These are phyloP conservation scores for Sycophila texana DNA, from an alignment of 2,888 invertebrate species.

Conservation along the genomic window DNA sequence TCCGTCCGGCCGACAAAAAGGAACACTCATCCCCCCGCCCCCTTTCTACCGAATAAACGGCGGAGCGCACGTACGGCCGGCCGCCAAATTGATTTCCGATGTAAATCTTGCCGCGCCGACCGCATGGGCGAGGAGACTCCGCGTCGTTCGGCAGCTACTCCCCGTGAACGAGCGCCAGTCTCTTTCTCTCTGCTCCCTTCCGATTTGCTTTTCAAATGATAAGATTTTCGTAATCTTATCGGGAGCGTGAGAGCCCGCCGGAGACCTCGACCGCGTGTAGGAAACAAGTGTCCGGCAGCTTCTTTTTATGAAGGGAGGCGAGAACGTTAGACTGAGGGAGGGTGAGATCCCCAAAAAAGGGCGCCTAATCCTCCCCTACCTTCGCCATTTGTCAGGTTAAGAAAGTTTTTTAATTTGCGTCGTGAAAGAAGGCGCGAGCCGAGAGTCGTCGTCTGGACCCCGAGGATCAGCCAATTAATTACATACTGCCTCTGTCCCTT, in stretches of 20 bases:
- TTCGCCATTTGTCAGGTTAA: constrained; percentile 49
- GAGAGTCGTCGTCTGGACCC: no score
- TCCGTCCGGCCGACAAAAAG: neutral
- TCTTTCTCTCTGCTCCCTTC: constrained; percentile 1
- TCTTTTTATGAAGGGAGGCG: constrained; percentile 40
- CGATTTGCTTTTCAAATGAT: constrained; percentile 55
- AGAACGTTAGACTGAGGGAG: neutral
- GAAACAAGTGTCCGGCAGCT: constrained; percentile 49
- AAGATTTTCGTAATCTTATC: constrained; percentile 58
- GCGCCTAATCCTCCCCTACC: constrained; percentile 21
- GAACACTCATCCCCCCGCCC: neutral
- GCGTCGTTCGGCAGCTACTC: no score
- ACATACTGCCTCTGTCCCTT: constrained; percentile 29
- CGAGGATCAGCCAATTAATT: constrained; percentile 40
- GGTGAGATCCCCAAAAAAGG: constrained; percentile 17
- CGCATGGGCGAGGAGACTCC: neutral
- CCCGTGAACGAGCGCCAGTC: neutral
- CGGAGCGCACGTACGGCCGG: constrained; percentile 2
- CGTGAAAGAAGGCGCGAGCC: constrained; percentile 1
- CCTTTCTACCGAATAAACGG: neutral
- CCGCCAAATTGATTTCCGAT: constrained; percentile 53
- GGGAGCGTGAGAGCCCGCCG: neutral
- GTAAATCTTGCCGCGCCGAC: constrained; percentile 34
- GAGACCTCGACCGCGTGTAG: constrained; percentile 19
- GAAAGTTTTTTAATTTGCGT: constrained; percentile 52